Evolutionary conservation across 1,140 invertebrate species (phyloP), one percentile per base, ranked within the genome.

Genomic region (Amyelois transitella): DNA sequence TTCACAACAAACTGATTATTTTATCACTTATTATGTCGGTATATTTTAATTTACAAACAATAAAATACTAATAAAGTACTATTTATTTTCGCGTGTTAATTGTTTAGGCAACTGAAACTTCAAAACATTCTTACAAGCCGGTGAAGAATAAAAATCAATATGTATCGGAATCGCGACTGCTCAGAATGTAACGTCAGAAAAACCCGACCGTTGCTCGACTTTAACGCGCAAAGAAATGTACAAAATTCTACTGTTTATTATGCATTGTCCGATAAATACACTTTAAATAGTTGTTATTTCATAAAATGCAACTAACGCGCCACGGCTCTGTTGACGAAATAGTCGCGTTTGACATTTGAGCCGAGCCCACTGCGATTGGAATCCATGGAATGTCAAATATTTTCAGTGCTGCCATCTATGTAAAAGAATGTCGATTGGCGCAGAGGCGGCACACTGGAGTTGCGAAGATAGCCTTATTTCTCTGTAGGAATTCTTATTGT

Each of bases 281-380:
- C 75, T 69, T 60, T 80, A 81, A n/a, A 82, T 88, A 85, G 78
- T 86, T 86, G 62, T 85, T 83, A 85, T 82, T 85, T 83, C 72
- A 81, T 79, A 81, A 86, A 85, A 81, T 76, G 72, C 84, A 88
- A 83, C 82, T 88, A 84, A 66, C 86, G 88, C 80, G 77, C 86
- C 73, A 80, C 80, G 77, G 79, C 72, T 82, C 79, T 88, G 87
- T 88, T 88, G 88, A 89, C 81, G 86, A 89, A 89, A 88, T 89
- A 89, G 82, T 86, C 75, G 79, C 78, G 82, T 89, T 89, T 89
- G 88, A 89, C 88, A 89, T 89, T 89, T 89, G 88, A 86, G 87
- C 82, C 86, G 85, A 82, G 85, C 83, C 84, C 85, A 88, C 86
- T 72, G 76, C 79, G 70, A 76, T 75, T 66, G 88, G 88, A 88